Evolutionary conservation across 2,797 vertebrate species (phyloP).

Genomic region (Crocodylus rhombifer): DNA sequence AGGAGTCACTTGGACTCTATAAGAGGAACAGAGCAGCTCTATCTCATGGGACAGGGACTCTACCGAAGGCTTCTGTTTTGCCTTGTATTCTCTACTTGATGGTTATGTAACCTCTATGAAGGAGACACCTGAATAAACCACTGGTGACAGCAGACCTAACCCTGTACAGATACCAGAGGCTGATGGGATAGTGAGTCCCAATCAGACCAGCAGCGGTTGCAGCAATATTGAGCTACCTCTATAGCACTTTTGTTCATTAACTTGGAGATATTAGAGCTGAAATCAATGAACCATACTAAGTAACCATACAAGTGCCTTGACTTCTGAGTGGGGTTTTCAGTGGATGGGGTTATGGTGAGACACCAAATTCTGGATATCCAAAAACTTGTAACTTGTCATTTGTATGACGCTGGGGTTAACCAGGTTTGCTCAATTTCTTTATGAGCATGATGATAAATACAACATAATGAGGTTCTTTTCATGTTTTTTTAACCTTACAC

Average conservation of each 20-base stretch:
- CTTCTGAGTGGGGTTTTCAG: neutral
- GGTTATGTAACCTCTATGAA: too few relatives aligned
- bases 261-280: neutral
- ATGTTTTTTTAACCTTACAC: neutral
- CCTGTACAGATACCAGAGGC: too few relatives aligned
- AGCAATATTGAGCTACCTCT: neutral
- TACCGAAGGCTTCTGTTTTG: fast-evolving
- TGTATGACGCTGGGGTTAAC: neutral
- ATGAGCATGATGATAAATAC: neutral
- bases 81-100: too few relatives aligned
- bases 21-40: too few relatives aligned
- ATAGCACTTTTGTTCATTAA: too few relatives aligned
- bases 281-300: neutral
- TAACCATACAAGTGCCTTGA: neutral
- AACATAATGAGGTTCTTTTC: neutral
- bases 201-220: neutral
- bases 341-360: neutral
- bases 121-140: too few relatives aligned
- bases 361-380: neutral
- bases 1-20: too few relatives aligned
- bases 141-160: too few relatives aligned
- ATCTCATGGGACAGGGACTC: too few relatives aligned
- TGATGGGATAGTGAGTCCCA: neutral
- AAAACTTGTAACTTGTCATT: neutral
- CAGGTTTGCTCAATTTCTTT: neutral